phyloP scores from a whole-genome alignment of 2,888 invertebrate species.

The Polylopha cassiicola region DNA sequence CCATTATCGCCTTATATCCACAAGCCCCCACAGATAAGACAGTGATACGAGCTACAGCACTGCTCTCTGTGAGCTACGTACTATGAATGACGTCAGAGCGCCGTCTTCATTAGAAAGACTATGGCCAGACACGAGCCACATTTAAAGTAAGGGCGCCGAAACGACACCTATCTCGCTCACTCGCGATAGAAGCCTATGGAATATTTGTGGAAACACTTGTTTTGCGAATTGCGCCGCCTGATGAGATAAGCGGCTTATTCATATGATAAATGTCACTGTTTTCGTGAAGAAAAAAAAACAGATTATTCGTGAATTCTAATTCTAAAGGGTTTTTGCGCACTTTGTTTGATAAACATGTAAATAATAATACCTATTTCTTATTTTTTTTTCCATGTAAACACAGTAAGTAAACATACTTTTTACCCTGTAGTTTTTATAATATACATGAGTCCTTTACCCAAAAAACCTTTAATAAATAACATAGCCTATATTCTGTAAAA shows the following conservation, averaged over 20 bases:
- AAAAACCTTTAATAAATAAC: no score
- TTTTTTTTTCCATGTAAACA: no score
- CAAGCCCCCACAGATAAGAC: constrained; percentile 55
- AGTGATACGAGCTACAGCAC: constrained; percentile 68
- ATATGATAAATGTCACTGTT: constrained; percentile 34
- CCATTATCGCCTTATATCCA: constrained; percentile 70
- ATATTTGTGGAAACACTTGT: constrained; percentile 72
- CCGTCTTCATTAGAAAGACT: constrained; percentile 60
- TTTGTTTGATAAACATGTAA: no score
- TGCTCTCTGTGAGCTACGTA: constrained; percentile 76
- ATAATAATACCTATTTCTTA: no score
- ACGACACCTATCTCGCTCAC: constrained; percentile 55
- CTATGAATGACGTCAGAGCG: constrained; percentile 70
- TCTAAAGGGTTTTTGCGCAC: no score
- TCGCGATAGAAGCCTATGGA: constrained; percentile 70
- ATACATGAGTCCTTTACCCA: no score
- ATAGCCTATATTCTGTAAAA: no score
- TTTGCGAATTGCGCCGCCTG: constrained; percentile 71
- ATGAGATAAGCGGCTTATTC: constrained; percentile 43
- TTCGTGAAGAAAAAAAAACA: constrained; percentile 28
- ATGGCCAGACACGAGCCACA: constrained; percentile 55
- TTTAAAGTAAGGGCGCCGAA: constrained; percentile 53
- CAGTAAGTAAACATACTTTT: no score
- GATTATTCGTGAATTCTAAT: constrained; percentile 1
- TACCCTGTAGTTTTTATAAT: no score